Evolutionary conservation across 1,140 invertebrate species (phyloP).

Genomic region (Cecropterus lyciades): DNA sequence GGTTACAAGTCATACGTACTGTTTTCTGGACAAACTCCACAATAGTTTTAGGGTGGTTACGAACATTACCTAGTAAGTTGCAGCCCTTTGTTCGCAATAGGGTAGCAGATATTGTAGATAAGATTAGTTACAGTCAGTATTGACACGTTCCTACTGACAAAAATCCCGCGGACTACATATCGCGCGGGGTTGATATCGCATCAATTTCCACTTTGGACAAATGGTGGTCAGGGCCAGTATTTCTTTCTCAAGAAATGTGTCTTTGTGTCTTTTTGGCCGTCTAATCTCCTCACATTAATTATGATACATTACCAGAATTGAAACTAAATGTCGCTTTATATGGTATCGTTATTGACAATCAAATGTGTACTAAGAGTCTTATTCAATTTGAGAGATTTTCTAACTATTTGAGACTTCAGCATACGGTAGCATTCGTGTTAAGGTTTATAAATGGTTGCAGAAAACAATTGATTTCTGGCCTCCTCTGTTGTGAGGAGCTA

Average conservation of each 20-base stretch:
- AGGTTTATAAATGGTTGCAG: too few species aligned
- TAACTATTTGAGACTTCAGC: too few species aligned
- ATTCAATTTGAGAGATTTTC: too few species aligned
- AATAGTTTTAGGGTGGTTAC: too few species aligned
- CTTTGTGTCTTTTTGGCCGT: slow-evolving; percentile 14
- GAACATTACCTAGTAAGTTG: slow-evolving; percentile 29
- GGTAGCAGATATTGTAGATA: slow-evolving; percentile 33
- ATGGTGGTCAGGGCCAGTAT: slow-evolving; percentile 39
- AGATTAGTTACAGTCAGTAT: slow-evolving; percentile 28
- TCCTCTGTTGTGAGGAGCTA: too few species aligned
- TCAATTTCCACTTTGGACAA: slow-evolving; percentile 1
- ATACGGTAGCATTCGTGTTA: too few species aligned
- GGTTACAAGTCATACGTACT: background rate
- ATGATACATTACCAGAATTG: too few species aligned
- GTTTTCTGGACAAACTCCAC: slow-evolving; percentile 41
- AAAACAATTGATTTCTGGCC: too few species aligned
- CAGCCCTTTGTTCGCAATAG: slow-evolving; percentile 34
- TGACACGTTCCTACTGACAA: slow-evolving; percentile 31
- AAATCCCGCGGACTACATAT: slow-evolving; percentile 41
- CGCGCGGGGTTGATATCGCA: slow-evolving; percentile 34
- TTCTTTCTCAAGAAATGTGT: slow-evolving; percentile 15
- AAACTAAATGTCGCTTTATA: too few species aligned
- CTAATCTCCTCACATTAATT: background rate
- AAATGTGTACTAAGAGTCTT: too few species aligned
- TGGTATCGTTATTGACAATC: too few species aligned